A percentile compares a stretch with the other conserved stretches of the same genome.
phyloP scores from a whole-genome alignment of 1,140 invertebrate species.

The Wiebesia pumilae region DNA sequence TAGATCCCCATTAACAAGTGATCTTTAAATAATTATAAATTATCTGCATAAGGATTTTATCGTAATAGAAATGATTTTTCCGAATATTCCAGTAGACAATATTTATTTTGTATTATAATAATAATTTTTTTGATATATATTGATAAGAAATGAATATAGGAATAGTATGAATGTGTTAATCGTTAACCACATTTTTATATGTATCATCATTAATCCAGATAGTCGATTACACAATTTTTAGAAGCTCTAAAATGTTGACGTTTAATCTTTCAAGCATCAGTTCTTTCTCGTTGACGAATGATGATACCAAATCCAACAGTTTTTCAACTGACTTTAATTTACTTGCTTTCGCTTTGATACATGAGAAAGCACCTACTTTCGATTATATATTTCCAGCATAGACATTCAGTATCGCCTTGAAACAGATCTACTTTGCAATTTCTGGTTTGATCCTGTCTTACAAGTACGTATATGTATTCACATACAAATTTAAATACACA shows the following conservation, averaged over 20 bases:
- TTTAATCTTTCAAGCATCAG: not conserved
- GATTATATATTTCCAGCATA: not conserved
- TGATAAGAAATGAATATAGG: too few species aligned
- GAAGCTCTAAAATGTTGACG: not conserved
- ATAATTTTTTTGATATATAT: too few species aligned
- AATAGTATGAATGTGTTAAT: too few species aligned
- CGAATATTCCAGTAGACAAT: too few species aligned
- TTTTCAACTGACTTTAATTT: not conserved
- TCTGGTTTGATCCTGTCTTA: not conserved
- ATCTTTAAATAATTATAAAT: too few species aligned
- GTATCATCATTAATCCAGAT: not conserved
- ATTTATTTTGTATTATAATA: too few species aligned
- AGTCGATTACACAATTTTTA: not conserved
- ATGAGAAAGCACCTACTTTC: not conserved
- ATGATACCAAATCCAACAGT: not conserved
- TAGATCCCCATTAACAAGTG: too few species aligned
- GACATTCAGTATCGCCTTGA: not conserved
- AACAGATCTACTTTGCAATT: not conserved
- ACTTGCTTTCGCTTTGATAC: not conserved
- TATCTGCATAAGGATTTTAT: too few species aligned
- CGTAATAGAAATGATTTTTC: too few species aligned
- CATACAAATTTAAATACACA: too few species aligned
- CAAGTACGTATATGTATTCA: not conserved
- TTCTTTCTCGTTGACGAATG: not conserved
- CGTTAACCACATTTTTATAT: not conserved